These are phyloP conservation scores for Drosophila tristis DNA, from an alignment of 1,140 invertebrate species.

Conservation along the genomic window DNA sequence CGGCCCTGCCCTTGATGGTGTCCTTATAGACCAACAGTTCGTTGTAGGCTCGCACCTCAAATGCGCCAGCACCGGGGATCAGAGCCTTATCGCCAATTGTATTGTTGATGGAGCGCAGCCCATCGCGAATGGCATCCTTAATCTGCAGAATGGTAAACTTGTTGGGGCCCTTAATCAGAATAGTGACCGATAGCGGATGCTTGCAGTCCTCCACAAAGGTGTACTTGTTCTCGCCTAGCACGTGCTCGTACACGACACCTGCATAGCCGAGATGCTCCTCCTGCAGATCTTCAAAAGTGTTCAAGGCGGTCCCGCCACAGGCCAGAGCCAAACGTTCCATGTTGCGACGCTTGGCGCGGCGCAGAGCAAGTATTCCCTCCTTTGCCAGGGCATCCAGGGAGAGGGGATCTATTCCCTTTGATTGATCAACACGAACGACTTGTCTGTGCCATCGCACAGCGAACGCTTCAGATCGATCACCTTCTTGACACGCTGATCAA, in stretches of 20 bases:
- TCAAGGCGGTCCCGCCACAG: slow-evolving; percentile 97
- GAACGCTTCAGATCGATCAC: slow-evolving; percentile 98
- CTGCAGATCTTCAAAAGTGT: slow-evolving; percentile 97
- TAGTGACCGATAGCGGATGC: slow-evolving; percentile 97
- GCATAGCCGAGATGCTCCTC: slow-evolving; percentile 96
- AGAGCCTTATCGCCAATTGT: slow-evolving; percentile 95
- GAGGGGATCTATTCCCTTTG: slow-evolving; percentile 99
- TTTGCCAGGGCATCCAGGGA: slow-evolving; percentile 98
- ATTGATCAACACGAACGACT: slow-evolving; percentile 98
- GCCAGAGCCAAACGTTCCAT: slow-evolving; percentile 98
- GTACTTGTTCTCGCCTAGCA: slow-evolving; percentile 98
- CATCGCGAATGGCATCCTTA: slow-evolving; percentile 98
- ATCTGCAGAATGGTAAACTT: slow-evolving; percentile 97
- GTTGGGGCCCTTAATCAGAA: slow-evolving; percentile 97
- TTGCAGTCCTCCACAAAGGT: slow-evolving; percentile 99
- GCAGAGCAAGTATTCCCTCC: slow-evolving; percentile 96
- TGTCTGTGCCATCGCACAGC: slow-evolving; percentile 94
- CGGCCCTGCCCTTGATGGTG: slow-evolving; percentile 94
- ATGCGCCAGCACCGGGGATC: slow-evolving; percentile 98
- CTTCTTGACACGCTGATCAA: slow-evolving; percentile 97
- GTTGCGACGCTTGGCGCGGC: slow-evolving; percentile 98
- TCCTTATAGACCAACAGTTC: slow-evolving; percentile 93
- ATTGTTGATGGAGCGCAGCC: slow-evolving; percentile 97
- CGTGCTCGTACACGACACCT: slow-evolving; percentile 97
- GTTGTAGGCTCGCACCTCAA: slow-evolving; percentile 96